Evolutionary conservation across 2,888 invertebrate genomes (phyloP), one percentile per base, ranked within the genome.

Genomic region (Yponomeuta sedellus): DNA sequence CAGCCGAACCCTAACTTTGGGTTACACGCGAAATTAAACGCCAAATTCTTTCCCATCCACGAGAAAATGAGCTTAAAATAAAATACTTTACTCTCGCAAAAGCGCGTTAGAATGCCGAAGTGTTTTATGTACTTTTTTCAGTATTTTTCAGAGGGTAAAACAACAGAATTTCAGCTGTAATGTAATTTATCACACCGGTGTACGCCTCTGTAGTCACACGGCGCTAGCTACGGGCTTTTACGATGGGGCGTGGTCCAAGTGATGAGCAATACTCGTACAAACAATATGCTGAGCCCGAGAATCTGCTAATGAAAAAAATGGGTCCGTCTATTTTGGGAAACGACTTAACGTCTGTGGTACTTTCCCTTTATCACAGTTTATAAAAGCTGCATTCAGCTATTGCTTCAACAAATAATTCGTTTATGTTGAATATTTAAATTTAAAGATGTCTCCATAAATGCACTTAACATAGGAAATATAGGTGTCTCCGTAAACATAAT

Each of bases 151-250:
- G 1, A 12, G 44, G 44, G 44, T 52, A 52, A 52, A 52, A 34
- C 16, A 52, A 52, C 44, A 16, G 16, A 52, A 16, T 52, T 52
- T 52, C 44, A 16, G 44, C 44, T 52, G 44, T 52, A 52, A 52
- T 52, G 44, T 52, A 52, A 52, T 52, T 52, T 52, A 52, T 52
- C 44, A 52, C 44, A 52, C 44, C 44, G 44, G 44, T 52, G 44
- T 52, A 52, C 44, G 44, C 44, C 44, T 16, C 16, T 52, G 44
- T 52, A 16, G 12, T 52, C 44, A 52, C 44, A 52, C 44, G 44
- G 44, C 16, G 12, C 44, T 52, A 16, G 44, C 16, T 16, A 52
- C 44, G 16, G 44, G 44, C 44, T 52, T 52, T 52, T 52, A 52
- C 44, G 44, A 52, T 52, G 44, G 12, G 12, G 44, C 16, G 44